A percentile compares a stretch with the other conserved stretches of the same genome.
These are phyloP conservation scores for Microtus oregoni DNA, from an alignment of 2,113 vertebrate species.

Conservation along the genomic window DNA sequence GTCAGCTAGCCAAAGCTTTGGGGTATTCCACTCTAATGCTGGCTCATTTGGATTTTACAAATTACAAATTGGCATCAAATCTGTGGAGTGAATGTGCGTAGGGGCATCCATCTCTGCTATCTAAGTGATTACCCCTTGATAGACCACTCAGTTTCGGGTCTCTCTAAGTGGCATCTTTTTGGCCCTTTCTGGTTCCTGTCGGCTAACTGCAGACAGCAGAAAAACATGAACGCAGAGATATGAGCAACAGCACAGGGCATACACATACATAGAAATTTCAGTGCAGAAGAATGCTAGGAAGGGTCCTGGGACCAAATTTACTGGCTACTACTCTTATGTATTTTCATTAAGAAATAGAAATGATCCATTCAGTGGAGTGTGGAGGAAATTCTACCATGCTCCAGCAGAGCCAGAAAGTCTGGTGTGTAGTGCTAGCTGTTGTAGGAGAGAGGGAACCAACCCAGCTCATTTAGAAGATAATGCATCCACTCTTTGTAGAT, in stretches of 20 bases:
- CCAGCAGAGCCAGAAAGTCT: not conserved
- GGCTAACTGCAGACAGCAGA: not conserved
- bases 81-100: not conserved
- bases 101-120: not conserved
- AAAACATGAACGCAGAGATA: not conserved
- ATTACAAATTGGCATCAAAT: not conserved
- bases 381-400: not conserved
- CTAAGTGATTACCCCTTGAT: not conserved
- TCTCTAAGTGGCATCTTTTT: not conserved
- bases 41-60: not conserved
- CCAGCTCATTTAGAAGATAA: not conserved
- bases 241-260: fast-evolving
- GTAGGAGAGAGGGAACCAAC: not conserved
- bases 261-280: not conserved
- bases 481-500: not conserved
- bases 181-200: not conserved
- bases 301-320: not conserved
- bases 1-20: not conserved
- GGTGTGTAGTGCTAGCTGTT: not conserved
- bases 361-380: not conserved
- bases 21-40: not conserved
- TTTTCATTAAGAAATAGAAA: not conserved
- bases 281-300: not conserved
- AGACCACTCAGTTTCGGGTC: not conserved
- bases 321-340: too few relatives aligned